Conservation (phyloP, 2,888 invertebrate species). For the Rhagonycha fulva region DNA sequence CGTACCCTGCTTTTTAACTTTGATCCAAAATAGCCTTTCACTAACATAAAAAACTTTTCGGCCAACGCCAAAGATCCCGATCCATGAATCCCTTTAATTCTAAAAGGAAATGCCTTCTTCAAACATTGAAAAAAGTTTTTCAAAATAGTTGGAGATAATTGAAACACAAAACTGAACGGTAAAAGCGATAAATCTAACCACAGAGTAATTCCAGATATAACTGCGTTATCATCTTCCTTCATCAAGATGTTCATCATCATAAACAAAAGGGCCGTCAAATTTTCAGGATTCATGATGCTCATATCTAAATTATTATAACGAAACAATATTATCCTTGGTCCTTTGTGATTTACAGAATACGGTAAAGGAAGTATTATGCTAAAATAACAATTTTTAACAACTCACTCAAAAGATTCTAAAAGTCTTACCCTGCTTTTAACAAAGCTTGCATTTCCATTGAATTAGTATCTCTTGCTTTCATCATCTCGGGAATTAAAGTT, state of each 20-base stretch:
- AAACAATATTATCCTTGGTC: neutral
- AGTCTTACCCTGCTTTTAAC: too few species aligned
- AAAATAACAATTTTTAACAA: neutral
- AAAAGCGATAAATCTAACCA: neutral
- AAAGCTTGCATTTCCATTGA: too few species aligned
- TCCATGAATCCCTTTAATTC: neutral
- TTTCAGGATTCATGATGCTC: neutral
- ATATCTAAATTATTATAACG: neutral
- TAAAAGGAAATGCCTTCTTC: neutral
- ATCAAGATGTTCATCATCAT: neutral
- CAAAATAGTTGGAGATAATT: neutral
- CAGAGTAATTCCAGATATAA: neutral
- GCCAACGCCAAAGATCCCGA: neutral
- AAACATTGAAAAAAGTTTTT: neutral
- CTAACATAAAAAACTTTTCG: neutral
- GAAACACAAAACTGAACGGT: neutral
- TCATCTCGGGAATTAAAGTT: too few species aligned
- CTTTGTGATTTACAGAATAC: neutral
- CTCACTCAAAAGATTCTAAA: too few species aligned
- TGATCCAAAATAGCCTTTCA: neutral
- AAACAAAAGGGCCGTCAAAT: neutral
- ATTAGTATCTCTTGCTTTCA: too few species aligned
- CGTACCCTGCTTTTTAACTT: neutral
- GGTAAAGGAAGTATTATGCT: neutral
- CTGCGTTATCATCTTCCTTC: neutral